Percentiles rank a stretch among this genome's conserved stretches.
Conservation (phyloP, 2,888 invertebrate genomes). For the Dromius quadrimaculatus region DNA sequence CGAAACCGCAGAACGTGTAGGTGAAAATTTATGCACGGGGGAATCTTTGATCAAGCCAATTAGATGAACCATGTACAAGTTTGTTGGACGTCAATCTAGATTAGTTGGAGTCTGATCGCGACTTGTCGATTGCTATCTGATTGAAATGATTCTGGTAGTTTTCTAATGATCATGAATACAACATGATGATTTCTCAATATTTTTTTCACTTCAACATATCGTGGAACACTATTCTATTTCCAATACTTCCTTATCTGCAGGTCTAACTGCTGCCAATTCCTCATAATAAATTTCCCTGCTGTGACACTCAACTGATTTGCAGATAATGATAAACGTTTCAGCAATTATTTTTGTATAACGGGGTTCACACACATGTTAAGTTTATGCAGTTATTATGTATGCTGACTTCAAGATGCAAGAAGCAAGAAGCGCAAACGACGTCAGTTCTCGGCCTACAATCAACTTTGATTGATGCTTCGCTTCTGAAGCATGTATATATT, state of each 20-base stretch:
- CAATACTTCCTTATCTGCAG: neutral
- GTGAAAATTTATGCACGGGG: constrained; percentile 5
- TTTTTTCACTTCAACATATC: no score
- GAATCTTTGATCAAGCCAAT: neutral
- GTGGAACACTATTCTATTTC: no score
- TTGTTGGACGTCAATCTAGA: constrained; percentile 4
- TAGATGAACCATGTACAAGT: neutral
- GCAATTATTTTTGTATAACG: constrained; percentile 16
- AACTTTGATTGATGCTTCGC: constrained; percentile 3
- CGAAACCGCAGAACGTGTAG: constrained; percentile 12
- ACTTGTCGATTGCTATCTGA: no score
- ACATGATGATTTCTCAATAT: no score
- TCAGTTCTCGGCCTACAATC: constrained; percentile 16
- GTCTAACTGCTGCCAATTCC: neutral
- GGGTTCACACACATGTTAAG: neutral
- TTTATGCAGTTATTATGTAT: neutral
- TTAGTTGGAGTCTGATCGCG: neutral
- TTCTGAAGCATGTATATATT: neutral
- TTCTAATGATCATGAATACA: no score
- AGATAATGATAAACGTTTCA: constrained; percentile 9
- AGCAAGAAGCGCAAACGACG: constrained; percentile 10
- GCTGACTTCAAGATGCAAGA: constrained; percentile 5
- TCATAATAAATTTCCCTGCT: neutral
- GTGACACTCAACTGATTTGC: constrained; percentile 8
- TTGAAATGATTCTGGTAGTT: no score